These are phyloP conservation scores for Anisognathus igniventris DNA, from an alignment of 2,797 vertebrate genomes.

Conservation along the genomic window DNA sequence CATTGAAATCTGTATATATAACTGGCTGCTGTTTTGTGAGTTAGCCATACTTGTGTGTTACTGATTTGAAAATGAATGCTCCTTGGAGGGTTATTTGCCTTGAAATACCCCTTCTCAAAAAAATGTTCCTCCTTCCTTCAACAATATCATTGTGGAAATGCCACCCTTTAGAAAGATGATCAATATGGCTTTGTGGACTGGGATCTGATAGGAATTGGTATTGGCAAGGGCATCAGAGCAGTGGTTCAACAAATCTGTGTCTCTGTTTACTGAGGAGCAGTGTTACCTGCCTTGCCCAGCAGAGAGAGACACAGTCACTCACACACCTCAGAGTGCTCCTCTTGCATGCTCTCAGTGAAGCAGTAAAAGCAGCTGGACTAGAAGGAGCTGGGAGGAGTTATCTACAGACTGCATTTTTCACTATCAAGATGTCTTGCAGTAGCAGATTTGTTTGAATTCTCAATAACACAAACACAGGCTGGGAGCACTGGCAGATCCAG, in stretches of 20 bases:
- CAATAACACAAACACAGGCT: neutral
- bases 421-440: neutral
- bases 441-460: neutral
- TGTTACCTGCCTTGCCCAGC: slow-evolving; percentile 33
- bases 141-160: neutral
- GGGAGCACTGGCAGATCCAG: neutral
- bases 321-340: neutral
- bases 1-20: slow-evolving; percentile 45
- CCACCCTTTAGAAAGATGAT: neutral
- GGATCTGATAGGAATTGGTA: neutral
- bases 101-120: neutral
- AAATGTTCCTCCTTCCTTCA: slow-evolving; percentile 4
- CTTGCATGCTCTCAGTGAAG: neutral
- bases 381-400: neutral
- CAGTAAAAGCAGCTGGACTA: neutral
- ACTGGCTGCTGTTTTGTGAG: slow-evolving; percentile 52
- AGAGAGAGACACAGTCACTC: neutral
- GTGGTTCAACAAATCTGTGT: neutral
- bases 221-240: neutral
- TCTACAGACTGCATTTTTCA: neutral
- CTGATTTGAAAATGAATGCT: slow-evolving; percentile 59
- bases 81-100: slow-evolving; percentile 7
- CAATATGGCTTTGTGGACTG: neutral
- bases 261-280: neutral
- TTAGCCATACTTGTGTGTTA: neutral